Evolutionary conservation across 92 coral and sea anemone species (phyloP).

Genomic region (Bergia puertoricense): DNA sequence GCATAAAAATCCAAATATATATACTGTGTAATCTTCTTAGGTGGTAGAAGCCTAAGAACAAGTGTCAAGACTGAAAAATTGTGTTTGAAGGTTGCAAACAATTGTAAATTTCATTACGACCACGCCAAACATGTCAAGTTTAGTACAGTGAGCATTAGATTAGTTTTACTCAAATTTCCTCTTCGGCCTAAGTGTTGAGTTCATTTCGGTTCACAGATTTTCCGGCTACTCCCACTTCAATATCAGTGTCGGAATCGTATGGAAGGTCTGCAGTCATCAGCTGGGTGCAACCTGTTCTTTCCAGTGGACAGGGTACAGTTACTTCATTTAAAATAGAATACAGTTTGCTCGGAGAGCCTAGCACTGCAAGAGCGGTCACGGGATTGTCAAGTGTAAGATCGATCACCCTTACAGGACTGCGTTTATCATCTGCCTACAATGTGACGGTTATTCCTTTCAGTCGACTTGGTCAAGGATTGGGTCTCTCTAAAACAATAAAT

Average conservation of each 20-base stretch:
- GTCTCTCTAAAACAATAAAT: slow-evolving; percentile 5
- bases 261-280: slow-evolving; percentile 13
- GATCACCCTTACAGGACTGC: not conserved
- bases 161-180: no score
- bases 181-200: no score
- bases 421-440: slow-evolving; percentile 6
- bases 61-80: no score
- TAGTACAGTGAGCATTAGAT: no score
- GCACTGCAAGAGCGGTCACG: not conserved
- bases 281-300: not conserved
- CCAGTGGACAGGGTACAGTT: slow-evolving; percentile 5
- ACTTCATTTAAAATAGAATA: slow-evolving; percentile 19
- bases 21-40: no score
- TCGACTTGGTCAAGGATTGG: slow-evolving; percentile 11
- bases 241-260: not conserved
- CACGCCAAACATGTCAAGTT: no score
- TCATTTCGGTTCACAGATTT: slow-evolving; percentile 24
- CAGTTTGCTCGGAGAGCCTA: not conserved
- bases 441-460: not conserved
- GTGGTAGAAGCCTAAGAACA: no score
- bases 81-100: no score
- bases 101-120: no score
- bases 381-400: not conserved
- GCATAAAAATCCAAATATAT: no score
- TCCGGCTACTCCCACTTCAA: slow-evolving; percentile 8